A percentile compares a stretch with the other conserved stretches of the same genome.
Evolutionary conservation across 2,888 invertebrate genomes (phyloP).

Genomic region (Endotricha flammealis): DNA sequence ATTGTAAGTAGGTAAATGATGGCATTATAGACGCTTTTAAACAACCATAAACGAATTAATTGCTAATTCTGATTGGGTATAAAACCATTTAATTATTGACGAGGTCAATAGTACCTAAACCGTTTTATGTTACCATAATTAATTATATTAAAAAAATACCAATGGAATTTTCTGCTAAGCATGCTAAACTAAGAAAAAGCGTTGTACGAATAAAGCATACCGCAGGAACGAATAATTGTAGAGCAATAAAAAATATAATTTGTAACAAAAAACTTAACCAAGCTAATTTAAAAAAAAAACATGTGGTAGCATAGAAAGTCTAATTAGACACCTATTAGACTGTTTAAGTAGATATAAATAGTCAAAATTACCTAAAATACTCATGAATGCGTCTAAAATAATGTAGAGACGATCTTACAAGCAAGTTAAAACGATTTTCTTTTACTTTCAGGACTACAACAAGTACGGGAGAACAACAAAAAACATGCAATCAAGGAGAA

Average conservation of each 20-base stretch:
- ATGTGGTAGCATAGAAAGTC: conserved; percentile 12
- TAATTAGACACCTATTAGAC: neutral
- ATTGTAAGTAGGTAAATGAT: conserved; percentile 25
- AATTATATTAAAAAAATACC: no score
- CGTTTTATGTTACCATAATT: no score
- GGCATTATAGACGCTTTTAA: conserved; percentile 22
- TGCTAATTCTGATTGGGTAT: conserved; percentile 30
- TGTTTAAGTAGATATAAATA: no score
- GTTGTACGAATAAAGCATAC: no score
- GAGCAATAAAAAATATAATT: no score
- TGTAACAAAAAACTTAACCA: no score
- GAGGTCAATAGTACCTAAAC: neutral
- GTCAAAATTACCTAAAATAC: neutral
- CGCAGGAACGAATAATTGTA: no score
- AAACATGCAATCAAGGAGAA: conserved; percentile 54
- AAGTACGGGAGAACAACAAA: conserved; percentile 20
- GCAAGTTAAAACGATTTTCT: conserved; percentile 12
- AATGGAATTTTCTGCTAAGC: no score
- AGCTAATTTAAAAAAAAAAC: no score
- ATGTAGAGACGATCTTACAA: neutral
- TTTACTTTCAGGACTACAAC: conserved; percentile 27
- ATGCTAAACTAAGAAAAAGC: no score
- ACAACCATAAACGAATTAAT: conserved; percentile 26
- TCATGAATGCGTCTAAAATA: neutral
- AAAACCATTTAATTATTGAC: conserved; percentile 1